Percentiles rank a stretch among this genome's conserved stretches.
Evolutionary conservation across 2,797 vertebrate genomes (phyloP).

Genomic region (Cygnus olor): DNA sequence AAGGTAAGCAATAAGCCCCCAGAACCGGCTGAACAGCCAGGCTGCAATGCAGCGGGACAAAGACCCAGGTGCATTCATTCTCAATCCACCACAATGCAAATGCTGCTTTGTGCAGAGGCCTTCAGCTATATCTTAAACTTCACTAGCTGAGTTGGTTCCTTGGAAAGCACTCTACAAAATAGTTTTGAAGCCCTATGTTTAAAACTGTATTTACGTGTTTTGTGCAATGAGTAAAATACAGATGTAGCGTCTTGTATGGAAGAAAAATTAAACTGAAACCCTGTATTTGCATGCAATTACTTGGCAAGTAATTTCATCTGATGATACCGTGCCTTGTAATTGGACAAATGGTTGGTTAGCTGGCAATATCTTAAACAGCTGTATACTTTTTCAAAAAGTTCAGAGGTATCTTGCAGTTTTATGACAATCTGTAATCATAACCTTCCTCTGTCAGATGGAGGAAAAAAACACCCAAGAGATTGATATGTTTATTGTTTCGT

Average conservation of each 20-base stretch:
- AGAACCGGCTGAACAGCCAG: neutral
- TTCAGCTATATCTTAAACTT: neutral
- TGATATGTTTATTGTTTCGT: neutral
- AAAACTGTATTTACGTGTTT: neutral
- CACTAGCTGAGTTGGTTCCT: neutral
- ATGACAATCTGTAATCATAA: neutral
- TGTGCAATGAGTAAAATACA: neutral
- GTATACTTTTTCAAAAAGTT: neutral
- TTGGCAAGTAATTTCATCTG: neutral
- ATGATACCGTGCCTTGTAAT: neutral
- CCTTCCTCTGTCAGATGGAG: neutral
- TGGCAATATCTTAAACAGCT: neutral
- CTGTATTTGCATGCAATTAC: neutral
- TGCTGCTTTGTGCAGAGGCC: neutral
- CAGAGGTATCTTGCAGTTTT: neutral
- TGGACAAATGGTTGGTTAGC: neutral
- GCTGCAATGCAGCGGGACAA: neutral
- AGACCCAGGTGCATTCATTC: neutral
- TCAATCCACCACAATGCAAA: neutral
- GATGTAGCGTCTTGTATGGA: neutral
- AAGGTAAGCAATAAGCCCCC: neutral
- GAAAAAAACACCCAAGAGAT: neutral
- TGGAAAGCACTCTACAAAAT: neutral
- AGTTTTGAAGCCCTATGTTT: neutral
- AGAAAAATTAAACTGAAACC: neutral